Conservation (phyloP, 1,140 invertebrate species). For the Parapsyche elsis region DNA sequence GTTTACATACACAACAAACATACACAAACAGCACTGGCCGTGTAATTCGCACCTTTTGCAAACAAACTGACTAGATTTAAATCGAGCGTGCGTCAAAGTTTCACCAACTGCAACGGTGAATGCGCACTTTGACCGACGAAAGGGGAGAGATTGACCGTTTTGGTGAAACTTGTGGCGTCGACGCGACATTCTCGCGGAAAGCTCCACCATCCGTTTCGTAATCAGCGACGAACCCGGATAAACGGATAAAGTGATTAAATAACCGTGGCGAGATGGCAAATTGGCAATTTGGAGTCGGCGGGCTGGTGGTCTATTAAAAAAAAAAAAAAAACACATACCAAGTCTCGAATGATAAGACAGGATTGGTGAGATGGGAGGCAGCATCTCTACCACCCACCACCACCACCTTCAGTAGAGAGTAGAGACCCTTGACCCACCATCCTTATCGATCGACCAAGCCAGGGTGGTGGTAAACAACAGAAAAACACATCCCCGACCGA, state of each 20-base stretch:
- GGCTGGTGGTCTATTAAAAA: neutral
- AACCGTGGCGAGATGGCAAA: constrained; percentile 35
- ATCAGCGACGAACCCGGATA: constrained; percentile 21
- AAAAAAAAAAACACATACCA: constrained; percentile 13
- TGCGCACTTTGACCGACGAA: too few species aligned
- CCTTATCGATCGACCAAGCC: constrained; percentile 22
- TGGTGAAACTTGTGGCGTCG: too few species aligned
- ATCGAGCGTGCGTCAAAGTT: too few species aligned
- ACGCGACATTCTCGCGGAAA: neutral
- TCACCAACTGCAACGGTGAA: too few species aligned
- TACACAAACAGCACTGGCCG: too few species aligned
- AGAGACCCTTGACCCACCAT: constrained; percentile 16
- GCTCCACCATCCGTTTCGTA: constrained; percentile 14
- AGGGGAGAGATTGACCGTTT: too few species aligned
- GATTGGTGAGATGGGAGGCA: neutral
- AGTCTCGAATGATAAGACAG: neutral
- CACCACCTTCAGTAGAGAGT: neutral
- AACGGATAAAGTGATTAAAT: constrained; percentile 37
- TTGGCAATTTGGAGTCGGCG: constrained; percentile 37
- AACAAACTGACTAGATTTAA: too few species aligned
- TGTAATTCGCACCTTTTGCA: too few species aligned
- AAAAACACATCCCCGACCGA: constrained; percentile 17
- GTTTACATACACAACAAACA: too few species aligned
- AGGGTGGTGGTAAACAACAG: constrained; percentile 26
- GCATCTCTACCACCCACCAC: neutral